Conservation (phyloP, 2,888 invertebrate genomes). For the Atrina japonica region DNA sequence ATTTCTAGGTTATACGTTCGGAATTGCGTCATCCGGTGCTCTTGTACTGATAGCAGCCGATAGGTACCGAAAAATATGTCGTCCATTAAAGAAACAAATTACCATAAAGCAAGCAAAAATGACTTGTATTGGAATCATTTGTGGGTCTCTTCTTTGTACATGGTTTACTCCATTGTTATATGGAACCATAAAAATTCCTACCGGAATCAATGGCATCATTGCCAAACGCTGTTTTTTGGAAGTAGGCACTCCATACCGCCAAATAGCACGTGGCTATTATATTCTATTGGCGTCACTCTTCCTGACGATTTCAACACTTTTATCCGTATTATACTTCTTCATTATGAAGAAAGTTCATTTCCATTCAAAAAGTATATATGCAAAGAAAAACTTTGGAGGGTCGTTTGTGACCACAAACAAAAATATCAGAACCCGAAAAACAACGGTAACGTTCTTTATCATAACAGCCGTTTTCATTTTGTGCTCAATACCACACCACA, state of each 20-base stretch:
- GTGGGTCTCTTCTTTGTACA: conserved; percentile 7
- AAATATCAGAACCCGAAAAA: conserved; percentile 26
- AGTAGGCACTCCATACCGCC: background rate
- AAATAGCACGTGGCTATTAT: conserved; percentile 21
- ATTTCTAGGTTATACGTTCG: conserved; percentile 41
- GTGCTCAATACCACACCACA: conserved; percentile 27
- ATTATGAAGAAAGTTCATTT: conserved; percentile 31
- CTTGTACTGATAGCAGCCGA: conserved; percentile 65
- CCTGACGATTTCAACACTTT: conserved; percentile 8
- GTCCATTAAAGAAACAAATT: conserved; percentile 51
- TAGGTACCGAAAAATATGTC: conserved; percentile 67
- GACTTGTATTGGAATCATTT: conserved; percentile 20
- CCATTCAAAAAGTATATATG: conserved; percentile 20
- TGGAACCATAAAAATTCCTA: conserved; percentile 6
- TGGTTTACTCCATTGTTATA: conserved; percentile 26
- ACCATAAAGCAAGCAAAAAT: conserved; percentile 14
- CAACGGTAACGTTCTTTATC: conserved; percentile 32
- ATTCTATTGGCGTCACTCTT: conserved; percentile 21
- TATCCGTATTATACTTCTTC: conserved; percentile 27
- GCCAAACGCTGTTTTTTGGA: conserved; percentile 26
- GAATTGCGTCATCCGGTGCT: conserved; percentile 55
- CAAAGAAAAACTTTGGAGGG: background rate
- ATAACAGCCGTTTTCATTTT: conserved; percentile 31
- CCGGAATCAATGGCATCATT: background rate
- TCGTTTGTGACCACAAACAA: background rate